Conservation (phyloP, 2,797 vertebrate genomes). For the Tenualosa ilisha region DNA sequence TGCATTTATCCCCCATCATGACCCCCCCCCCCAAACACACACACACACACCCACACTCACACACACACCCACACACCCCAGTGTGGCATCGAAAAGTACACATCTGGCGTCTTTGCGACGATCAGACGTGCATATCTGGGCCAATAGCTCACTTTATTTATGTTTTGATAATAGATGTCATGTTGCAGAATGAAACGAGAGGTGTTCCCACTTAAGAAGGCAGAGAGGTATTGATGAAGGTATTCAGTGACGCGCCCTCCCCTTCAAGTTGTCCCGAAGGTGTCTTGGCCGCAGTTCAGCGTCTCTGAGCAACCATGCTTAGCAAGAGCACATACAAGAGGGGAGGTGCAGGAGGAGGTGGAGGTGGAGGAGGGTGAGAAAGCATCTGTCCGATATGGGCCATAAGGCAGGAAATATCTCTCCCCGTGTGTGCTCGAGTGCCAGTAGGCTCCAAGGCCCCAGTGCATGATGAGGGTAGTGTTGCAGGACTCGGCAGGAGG, state of each 20-base stretch:
- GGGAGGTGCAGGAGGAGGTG: not conserved
- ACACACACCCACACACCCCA: not conserved
- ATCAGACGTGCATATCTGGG: conserved; percentile 10
- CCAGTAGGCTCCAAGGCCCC: not conserved
- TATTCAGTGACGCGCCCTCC: not conserved
- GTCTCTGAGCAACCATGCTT: not conserved
- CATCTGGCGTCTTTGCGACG: not conserved
- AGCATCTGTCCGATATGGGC: conserved; percentile 9
- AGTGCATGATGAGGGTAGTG: not conserved
- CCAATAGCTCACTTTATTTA: conserved; percentile 1
- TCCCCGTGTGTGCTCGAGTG: not conserved
- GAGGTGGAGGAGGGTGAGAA: not conserved
- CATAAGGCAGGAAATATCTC: conserved; percentile 21
- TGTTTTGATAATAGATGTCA: not conserved
- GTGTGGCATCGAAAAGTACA: conserved; percentile 8
- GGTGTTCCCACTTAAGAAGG: not conserved
- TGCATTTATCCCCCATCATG: conserved; percentile 14
- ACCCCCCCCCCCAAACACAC: not conserved
- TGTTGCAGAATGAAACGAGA: not conserved
- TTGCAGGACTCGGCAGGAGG: not conserved
- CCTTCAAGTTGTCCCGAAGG: not conserved
- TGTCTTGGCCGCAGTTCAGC: not conserved
- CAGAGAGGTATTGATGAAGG: not conserved
- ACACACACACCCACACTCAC: not conserved
- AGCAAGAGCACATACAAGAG: not conserved